Evolutionary conservation across 2,888 invertebrate genomes (phyloP).

Genomic region (Stenolophus ochropezus): DNA sequence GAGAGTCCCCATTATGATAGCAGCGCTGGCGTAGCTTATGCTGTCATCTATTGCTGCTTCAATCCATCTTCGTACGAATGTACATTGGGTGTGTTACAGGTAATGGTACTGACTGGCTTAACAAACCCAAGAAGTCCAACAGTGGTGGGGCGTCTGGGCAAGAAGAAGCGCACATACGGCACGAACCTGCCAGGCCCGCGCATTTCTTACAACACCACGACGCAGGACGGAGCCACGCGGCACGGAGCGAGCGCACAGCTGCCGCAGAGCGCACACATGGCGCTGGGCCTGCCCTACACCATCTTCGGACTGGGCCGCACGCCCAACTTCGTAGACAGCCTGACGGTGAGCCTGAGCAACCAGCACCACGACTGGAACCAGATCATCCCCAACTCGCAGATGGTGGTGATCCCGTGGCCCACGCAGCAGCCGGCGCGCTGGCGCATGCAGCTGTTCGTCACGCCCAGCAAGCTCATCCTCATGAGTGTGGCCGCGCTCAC

Average conservation of each 20-base stretch:
- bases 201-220: constrained; percentile 89
- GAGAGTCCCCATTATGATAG: no score
- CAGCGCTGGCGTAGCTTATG: no score
- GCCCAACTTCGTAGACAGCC: constrained; percentile 96
- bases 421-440: constrained; percentile 85
- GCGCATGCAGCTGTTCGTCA: constrained; percentile 95
- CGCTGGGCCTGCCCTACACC: constrained; percentile 95
- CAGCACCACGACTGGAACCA: constrained; percentile 82
- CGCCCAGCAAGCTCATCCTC: constrained; percentile 94
- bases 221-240: constrained; percentile 88
- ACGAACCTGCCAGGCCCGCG: constrained; percentile 95
- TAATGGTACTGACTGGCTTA: constrained; percentile 92
- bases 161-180: constrained; percentile 87
- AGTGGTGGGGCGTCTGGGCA: constrained; percentile 83
- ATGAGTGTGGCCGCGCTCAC: constrained; percentile 92
- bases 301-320: constrained; percentile 98
- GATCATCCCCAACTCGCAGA: constrained; percentile 97
- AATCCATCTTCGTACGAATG: no score
- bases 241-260: constrained; percentile 91
- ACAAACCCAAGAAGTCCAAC: constrained; percentile 82
- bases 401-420: constrained; percentile 94
- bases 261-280: constrained; percentile 93
- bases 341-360: constrained; percentile 87
- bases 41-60: no score
- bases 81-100: constrained; percentile 78